Evolutionary conservation across 2,797 vertebrate genomes (phyloP), one percentile per base, ranked within the genome.

Genomic region (Semaprochilodus insignis): DNA sequence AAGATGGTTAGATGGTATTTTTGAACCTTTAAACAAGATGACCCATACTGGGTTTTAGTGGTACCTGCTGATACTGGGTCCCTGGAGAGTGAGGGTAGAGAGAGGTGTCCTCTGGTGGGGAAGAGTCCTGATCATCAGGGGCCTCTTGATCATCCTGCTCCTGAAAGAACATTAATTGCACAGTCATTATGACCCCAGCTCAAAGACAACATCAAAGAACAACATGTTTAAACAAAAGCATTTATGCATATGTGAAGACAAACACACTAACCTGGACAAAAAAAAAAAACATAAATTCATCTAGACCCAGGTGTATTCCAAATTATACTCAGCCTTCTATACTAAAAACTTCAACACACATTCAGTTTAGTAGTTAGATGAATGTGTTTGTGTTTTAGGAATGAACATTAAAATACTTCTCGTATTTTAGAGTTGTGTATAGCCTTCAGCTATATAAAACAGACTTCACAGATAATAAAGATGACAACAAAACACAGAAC

Each of bases 141-240:
- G 97, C 97, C 92, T 99, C 98, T 93, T 98, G 98, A 92, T 99
- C 98, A 90, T 99, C 98, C 55, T 97, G 97, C 92, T 99, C 98
- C 98, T 99, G 60, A 87, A 88, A 93, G 90, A 89, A 69, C 85
- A 92, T 81, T 83, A 17, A 23, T 21, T 34, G 1, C 23, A 11
- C 81, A 77, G 85, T 0, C 60, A 70, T 4, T 36, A 77, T 27
- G 54, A 65, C 16, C 25, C 48, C 10, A 55, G 63, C 31, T 55
- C 0, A 23, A 48, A 70, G 13, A 27, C 15, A 65, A 15, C 54
- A 34, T 13, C 55, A 11, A 40, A 62, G 19, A 44, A 21, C 34
- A 23, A 16, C 4, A 75, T 66, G 21, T 19, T 14, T 25, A 31
- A 48, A 13, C 21, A 0, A 34, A 66, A 3, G 2, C 8, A 21